Evolutionary conservation across 2,113 vertebrate genomes (phyloP).

Genomic region (Menura novaehollandiae): DNA sequence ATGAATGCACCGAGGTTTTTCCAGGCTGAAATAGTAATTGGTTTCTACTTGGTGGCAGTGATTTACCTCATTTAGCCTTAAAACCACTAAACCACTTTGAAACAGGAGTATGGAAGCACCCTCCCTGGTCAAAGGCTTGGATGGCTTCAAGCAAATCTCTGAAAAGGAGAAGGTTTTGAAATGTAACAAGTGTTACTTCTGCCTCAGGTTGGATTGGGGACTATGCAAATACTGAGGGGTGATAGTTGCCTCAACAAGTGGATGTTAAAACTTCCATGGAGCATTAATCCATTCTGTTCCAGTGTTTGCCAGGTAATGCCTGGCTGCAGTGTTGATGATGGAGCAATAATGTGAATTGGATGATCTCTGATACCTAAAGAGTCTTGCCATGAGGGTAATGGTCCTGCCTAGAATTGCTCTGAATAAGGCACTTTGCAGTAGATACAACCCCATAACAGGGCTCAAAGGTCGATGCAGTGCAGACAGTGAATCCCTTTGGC

Average conservation of each 20-base stretch:
- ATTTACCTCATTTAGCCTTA: not conserved
- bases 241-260: not conserved
- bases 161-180: not conserved
- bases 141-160: not conserved
- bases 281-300: not conserved
- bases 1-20: not conserved
- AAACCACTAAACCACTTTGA: not conserved
- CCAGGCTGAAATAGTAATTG: not conserved
- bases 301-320: not conserved
- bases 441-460: rapidly evolving
- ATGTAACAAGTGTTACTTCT: not conserved
- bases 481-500: not conserved
- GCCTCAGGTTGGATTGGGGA: not conserved
- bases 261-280: not conserved
- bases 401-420: not conserved
- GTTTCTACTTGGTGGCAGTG: not conserved
- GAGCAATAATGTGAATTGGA: not conserved
- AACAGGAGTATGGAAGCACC: not conserved
- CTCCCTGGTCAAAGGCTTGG: not conserved
- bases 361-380: not conserved
- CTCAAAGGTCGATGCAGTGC: not conserved
- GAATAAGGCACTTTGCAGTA: not conserved
- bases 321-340: not conserved
- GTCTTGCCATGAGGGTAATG: not conserved
- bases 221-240: not conserved